A percentile compares a stretch with the other conserved stretches of the same genome.
phyloP scores from a whole-genome alignment of 2,888 invertebrate genomes.

The Mystacides longicornis region DNA sequence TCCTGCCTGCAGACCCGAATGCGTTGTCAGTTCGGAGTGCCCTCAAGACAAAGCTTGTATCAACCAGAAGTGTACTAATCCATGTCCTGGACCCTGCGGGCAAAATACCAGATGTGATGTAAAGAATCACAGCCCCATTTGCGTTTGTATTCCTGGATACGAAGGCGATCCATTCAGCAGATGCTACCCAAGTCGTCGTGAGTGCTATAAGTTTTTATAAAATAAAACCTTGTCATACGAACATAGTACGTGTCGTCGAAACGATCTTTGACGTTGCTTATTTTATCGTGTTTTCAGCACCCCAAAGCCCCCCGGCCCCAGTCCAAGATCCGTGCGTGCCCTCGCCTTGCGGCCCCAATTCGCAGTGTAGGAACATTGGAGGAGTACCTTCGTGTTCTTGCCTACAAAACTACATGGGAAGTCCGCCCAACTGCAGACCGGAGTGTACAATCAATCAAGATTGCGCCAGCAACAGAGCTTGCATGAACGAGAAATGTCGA shows the following conservation, averaged over 20 bases:
- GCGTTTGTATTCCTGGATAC: slow-evolving; percentile 62
- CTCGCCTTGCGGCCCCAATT: slow-evolving; percentile 50
- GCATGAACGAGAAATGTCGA: slow-evolving; percentile 67
- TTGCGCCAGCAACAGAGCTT: slow-evolving; percentile 64
- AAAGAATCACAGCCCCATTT: slow-evolving; percentile 75
- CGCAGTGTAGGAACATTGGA: slow-evolving; percentile 46
- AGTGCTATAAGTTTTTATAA: slow-evolving; percentile 14
- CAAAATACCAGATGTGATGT: slow-evolving; percentile 72
- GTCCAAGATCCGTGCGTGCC: slow-evolving; percentile 50
- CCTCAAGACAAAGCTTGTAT: slow-evolving; percentile 66
- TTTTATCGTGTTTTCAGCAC: slow-evolving; percentile 34
- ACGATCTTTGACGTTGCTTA: not conserved
- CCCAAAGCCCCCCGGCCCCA: slow-evolving; percentile 38
- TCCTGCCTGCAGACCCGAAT: slow-evolving; percentile 73
- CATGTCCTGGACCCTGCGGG: slow-evolving; percentile 73
- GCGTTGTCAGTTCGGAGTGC: slow-evolving; percentile 74
- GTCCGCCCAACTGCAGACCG: slow-evolving; percentile 63
- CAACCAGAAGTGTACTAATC: slow-evolving; percentile 69
- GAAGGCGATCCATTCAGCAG: slow-evolving; percentile 71
- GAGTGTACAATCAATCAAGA: slow-evolving; percentile 67
- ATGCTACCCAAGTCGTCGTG: slow-evolving; percentile 34
- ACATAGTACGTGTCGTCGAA: too few relatives aligned
- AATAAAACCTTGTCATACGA: too few relatives aligned
- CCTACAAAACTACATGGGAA: slow-evolving; percentile 57
- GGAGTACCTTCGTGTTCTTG: slow-evolving; percentile 61